Evolutionary conservation across 2,113 vertebrate species (phyloP), one percentile per base, ranked within the genome.

Genomic region (Larimichthys crocea): DNA sequence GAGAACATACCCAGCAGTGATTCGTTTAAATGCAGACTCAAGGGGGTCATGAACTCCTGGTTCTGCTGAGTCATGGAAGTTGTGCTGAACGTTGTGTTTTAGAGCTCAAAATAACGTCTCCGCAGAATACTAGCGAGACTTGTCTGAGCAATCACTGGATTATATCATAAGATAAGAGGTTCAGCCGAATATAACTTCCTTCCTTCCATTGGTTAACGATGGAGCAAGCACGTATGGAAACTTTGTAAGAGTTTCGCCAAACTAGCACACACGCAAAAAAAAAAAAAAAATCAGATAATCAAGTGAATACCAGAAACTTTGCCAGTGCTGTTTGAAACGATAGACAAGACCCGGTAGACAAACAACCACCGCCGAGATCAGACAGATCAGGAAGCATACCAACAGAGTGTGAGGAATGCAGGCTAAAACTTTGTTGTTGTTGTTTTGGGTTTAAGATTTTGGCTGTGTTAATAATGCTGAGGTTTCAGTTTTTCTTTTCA

Each of bases 391-490:
- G 67, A 75, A 64, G 46, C 59, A 59, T 62, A 63, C 81, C 78
- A 82, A 59, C 57, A 40, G 71, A 74, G 76, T 80, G 81, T 15
- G 35, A 87, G 77, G 86, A 91, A 92, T 81, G 86, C 46, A 89
- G 90, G 89, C 74, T 77, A 83, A 80, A 80, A 64, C 72, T 87
- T 87, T 84, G 84, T 66, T 86, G 79, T 82, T 90, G 74, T 82
- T 69, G 64, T 84, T 88, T 71, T 65, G 74, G 78, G 68, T 59
- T 40, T 64, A 69, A 67, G 62, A 80, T 85, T 92, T 83, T 80
- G 76, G 85, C 76, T 48, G 10, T 78, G 86, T 93, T 80, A 93
- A 91, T 85, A 91, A 90, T 82, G 85, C 81, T 80, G 74, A 67
- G 55, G 50, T 31, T 48, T 83, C 87, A 67, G n/a, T 73, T 86